These are phyloP conservation scores for Priocnemis perturbator DNA, from an alignment of 2,888 invertebrate species.

Conservation along the genomic window DNA sequence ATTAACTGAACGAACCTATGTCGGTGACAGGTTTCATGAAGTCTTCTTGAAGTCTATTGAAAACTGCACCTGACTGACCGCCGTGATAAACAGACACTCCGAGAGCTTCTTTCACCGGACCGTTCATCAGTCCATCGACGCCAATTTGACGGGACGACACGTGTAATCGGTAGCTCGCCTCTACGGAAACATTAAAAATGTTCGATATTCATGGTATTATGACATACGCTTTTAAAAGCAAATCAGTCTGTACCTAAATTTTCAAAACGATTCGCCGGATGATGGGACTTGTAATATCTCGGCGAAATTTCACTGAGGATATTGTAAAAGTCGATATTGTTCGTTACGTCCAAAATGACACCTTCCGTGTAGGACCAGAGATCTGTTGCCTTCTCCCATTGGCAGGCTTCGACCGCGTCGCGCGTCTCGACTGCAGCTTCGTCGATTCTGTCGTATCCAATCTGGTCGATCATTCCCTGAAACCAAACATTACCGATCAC, in stretches of 20 bases:
- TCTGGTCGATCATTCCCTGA: conserved; percentile 82
- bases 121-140: conserved; percentile 81
- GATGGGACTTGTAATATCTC: too few species aligned
- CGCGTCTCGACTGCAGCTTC: conserved; percentile 78
- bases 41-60: conserved; percentile 79
- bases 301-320: conserved; percentile 77
- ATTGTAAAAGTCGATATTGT: conserved; percentile 88
- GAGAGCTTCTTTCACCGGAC: conserved; percentile 81
- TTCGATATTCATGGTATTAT: too few species aligned
- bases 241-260: too few species aligned
- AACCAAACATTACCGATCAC: conserved; percentile 1
- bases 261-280: too few species aligned
- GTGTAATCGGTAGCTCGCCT: too few species aligned
- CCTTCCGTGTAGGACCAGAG: conserved; percentile 82
- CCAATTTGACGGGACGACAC: neutral
- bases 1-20: conserved; percentile 76
- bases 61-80: conserved; percentile 79
- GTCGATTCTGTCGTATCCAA: conserved; percentile 80
- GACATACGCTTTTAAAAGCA: too few species aligned
- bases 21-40: conserved; percentile 89
- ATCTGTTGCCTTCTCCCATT: conserved; percentile 80
- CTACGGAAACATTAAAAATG: too few species aligned
- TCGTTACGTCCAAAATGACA: conserved; percentile 80
- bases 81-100: conserved; percentile 80
- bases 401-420: conserved; percentile 77